Base-by-base conservation (phyloP, 2,888 invertebrate species). In the Cordilura impudica region DNA sequence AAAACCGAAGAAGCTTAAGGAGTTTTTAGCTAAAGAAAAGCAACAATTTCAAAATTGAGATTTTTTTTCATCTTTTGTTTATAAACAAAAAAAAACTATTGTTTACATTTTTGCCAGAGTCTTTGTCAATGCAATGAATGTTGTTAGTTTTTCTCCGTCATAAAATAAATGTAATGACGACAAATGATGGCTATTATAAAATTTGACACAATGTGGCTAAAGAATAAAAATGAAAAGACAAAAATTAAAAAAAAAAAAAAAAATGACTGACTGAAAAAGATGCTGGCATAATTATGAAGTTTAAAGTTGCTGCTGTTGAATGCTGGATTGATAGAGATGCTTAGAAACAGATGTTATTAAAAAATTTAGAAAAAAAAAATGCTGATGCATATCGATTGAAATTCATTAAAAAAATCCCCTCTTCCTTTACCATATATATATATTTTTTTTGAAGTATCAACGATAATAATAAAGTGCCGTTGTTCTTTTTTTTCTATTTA, bases 301-400 rank as follows among this genome's bases (percentile, higher is more conserved):
- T 47, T 39, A n/a, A 47, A 19, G 19, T 49, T n/a, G 19, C 19
- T n/a, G 19, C 19, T 49, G 12, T 47, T 3, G 10, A 47, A 47
- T 19, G 47, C 1, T 19, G 19, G 21, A 19, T 12, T 1, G 14
- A 43, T 31, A 7, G n/a, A 31, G 18, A 51, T 56, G 29, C 65
- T 58, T 49, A 53, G 31, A 74, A 74, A 60, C 74, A 67, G 74
- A 74, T 74, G 74, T 60, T 49, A 3, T 31, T 10, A 10, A 29
- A 29, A 5, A 29, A 4, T 54, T 23, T 56, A 45, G 4, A 0
- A 16, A 56, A 43, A 12, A 67, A 19, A 61, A 54, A 61, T 78
- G 56, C 58, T 65, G 71, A 69, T 72, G 78, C 73, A 73, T 43
- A 72, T 72, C 72, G 61, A 72, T 78, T 73, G 63, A 69, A 51